Evolutionary conservation across 2,113 vertebrate genomes (phyloP).

Genomic region (Desmodus rotundus): DNA sequence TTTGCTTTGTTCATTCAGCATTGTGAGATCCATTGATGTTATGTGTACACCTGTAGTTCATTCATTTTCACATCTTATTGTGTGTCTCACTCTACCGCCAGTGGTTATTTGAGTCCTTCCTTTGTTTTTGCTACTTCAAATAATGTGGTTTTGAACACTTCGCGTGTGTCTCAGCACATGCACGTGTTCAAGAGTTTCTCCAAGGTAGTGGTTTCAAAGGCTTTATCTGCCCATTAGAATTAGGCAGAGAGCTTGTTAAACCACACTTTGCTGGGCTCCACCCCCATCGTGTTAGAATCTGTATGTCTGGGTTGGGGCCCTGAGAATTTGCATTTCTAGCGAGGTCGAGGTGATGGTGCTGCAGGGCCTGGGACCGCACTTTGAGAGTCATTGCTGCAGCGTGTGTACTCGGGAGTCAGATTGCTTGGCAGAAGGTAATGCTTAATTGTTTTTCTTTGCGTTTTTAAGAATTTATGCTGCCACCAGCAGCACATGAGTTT

Average conservation of each 20-base stretch:
- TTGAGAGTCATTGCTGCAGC: neutral
- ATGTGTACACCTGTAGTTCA: neutral
- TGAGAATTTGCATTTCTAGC: conserved; percentile 37
- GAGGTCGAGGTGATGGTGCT: neutral
- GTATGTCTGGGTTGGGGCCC: neutral
- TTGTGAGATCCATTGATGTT: neutral
- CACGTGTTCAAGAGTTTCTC: neutral
- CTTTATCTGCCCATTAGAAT: neutral
- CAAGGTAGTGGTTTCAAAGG: neutral
- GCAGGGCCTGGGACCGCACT: neutral
- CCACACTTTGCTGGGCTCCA: neutral
- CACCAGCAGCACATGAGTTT: neutral
- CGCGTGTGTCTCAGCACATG: neutral
- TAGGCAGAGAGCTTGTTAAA: neutral
- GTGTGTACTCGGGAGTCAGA: neutral
- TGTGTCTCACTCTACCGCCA: neutral
- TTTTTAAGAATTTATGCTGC: neutral
- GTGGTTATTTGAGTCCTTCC: neutral
- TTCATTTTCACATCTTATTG: conserved; percentile 12
- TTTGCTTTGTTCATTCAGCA: neutral
- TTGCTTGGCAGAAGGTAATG: neutral
- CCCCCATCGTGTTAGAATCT: neutral
- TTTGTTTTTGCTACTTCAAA: conserved; percentile 26
- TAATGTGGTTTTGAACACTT: neutral
- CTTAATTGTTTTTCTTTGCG: neutral